Evolutionary conservation across 2,888 invertebrate species (phyloP), one percentile per base, ranked within the genome.

Genomic region (Odontocolon sp.): DNA sequence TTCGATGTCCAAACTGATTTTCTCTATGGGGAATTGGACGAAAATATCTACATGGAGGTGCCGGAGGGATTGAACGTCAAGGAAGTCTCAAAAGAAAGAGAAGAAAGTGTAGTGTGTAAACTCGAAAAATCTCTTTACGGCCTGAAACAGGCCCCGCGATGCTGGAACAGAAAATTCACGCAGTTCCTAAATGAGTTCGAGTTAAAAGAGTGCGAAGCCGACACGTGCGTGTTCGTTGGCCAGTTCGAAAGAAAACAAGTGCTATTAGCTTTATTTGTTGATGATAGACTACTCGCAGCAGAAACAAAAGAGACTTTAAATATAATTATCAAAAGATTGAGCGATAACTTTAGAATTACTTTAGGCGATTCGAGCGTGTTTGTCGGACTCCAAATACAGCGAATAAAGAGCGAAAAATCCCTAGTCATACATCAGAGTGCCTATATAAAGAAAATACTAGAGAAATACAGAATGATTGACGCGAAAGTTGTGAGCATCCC

Each of bases 181-280:
- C 47, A 59, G 36, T 78, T 76, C 40, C 70, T 82, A 6, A 28
- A 18, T 5, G 26, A 63, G 28, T 63, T 45, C 8, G 77, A 82
- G 28, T 82, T 87, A 23, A 69, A 81, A 54, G 71, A 78, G 11
- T 84, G 81, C 52, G 56, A 79, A 33, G 82, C 82, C 18, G 87
- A 88, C 63, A 80, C 84, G 8, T 88, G 88, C 71, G 67, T 88
- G 5, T 88, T 79, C 70, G 67, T 73, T 38, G 26, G 79, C 9
- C 28, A 28, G 28, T 8, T 18, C 6, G 2, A 6, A 2, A 8
- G 1, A 4, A 79, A 77, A 9, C 38, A 75, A 9, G 9, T 87
- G 11, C 77, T 84, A 6, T 18, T 87, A 3, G 82, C 76, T 1
- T 64, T 87, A 2, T 86, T 85, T 74, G 86, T 88, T 11, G 87